Evolutionary conservation across 1,140 invertebrate species (phyloP), one percentile per base, ranked within the genome.

Genomic region (Drosophila santomea): DNA sequence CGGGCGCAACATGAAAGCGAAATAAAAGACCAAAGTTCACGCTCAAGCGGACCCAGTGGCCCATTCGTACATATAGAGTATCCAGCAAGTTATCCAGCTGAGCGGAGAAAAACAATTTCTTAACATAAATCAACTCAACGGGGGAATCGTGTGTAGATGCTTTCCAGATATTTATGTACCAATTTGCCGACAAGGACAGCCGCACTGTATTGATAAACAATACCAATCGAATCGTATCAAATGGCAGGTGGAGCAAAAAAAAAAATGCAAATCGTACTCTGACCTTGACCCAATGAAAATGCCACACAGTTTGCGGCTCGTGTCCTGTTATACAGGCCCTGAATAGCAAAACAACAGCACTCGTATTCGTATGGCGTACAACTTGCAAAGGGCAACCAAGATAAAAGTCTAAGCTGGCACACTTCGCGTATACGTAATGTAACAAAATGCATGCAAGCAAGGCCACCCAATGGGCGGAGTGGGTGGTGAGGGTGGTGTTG

Each of bases 271-370:
- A 74, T 63, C 69, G 64, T 17, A 20, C 57, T 39, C 39, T 32
- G 69, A 60, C 72, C 72, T 74, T 74, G 72, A 74, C 72, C 72
- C 72, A 63, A 38, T 54, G 11, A 41, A 73, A 72, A 72, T 47
- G 45, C 56, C 54, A 61, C 36, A 60, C 36, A 38, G 43, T 39
- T n/a, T 32, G 14, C 25, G 39, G 36, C 51, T 28, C 41, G 36
- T 28, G 54, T 60, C 52, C 66, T 59, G 47, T 35, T 45, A 52
- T 43, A 72, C 28, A 51, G 23, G 12, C 36, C 56, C 17, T 62
- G 25, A 51, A 54, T 51, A 20, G 61, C 38, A 58, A 36, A 58
- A 69, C 25, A 23, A 62, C 32, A 20, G 17, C 15, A 44, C 15
- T 63, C 28, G 59, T 35, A 44, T 23, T 63, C 28, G 59, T 1